These are phyloP conservation scores for Phylloscopus whistleri DNA, from an alignment of 2,113 vertebrate genomes.

Conservation along the genomic window DNA sequence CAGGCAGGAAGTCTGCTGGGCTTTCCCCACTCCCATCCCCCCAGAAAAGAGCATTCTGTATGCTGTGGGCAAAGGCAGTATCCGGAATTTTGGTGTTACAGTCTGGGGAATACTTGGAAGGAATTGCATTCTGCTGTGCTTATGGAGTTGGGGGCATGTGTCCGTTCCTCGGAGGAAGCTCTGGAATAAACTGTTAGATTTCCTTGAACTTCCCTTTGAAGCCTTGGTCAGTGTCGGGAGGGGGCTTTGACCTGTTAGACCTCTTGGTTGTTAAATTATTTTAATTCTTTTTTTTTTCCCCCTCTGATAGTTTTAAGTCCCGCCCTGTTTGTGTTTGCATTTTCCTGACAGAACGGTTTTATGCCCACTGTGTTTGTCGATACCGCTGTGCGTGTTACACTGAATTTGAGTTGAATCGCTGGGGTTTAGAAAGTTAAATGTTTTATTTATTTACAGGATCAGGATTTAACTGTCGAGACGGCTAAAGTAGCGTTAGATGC, in stretches of 20 bases:
- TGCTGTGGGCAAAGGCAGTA: neutral
- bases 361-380: neutral
- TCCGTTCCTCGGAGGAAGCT: neutral
- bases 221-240: neutral
- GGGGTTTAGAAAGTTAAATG: neutral
- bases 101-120: neutral
- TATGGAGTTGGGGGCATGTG: neutral
- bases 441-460: neutral
- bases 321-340: neutral
- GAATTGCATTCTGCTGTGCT: neutral
- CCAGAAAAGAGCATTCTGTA: neutral
- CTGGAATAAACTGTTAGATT: neutral
- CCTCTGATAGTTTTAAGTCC: neutral
- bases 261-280: neutral
- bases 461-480: neutral
- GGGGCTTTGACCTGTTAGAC: neutral
- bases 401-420: neutral
- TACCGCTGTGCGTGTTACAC: neutral
- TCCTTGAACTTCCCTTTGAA: neutral
- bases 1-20: neutral
- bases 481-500: neutral
- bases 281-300: neutral
- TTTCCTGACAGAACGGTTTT: neutral
- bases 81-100: neutral
- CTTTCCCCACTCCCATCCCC: neutral